phyloP scores from a whole-genome alignment of 2,888 invertebrate genomes.

The Cepaea hortensis region DNA sequence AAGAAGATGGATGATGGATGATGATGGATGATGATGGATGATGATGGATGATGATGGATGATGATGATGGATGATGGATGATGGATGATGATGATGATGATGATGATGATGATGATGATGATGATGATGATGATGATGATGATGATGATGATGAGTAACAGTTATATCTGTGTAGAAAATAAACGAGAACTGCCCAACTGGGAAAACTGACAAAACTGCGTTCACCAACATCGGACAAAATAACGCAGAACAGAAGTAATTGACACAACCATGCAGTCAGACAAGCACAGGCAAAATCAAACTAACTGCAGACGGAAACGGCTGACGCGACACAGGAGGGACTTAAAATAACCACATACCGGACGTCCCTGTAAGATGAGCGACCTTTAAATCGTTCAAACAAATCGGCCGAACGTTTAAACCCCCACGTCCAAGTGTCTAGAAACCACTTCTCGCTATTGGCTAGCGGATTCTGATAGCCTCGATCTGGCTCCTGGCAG shows the following conservation, averaged over 20 bases:
- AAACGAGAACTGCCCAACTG: neutral
- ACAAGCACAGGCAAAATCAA: too few species aligned
- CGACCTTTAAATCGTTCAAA: neutral
- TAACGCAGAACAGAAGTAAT: too few species aligned
- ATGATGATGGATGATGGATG: neutral
- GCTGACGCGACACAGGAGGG: neutral
- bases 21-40: neutral
- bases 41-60: neutral
- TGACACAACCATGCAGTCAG: too few species aligned
- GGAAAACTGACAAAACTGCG: neutral
- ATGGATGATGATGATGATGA: neutral
- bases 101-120: neutral
- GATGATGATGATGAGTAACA: neutral
- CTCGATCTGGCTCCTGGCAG: neutral
- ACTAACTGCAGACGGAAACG: neutral
- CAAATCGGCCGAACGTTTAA: neutral
- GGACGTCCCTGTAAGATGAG: neutral
- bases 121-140: neutral
- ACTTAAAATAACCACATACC: neutral
- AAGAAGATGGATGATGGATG: neutral
- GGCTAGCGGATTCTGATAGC: neutral
- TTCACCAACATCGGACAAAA: too few species aligned
- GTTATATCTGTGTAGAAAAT: too few species aligned
- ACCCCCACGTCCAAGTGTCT: neutral
- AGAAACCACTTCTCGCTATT: neutral